Evolutionary conservation across 1,140 invertebrate species (phyloP), one percentile per base, ranked within the genome.

Genomic region (Carposina sasakii): DNA sequence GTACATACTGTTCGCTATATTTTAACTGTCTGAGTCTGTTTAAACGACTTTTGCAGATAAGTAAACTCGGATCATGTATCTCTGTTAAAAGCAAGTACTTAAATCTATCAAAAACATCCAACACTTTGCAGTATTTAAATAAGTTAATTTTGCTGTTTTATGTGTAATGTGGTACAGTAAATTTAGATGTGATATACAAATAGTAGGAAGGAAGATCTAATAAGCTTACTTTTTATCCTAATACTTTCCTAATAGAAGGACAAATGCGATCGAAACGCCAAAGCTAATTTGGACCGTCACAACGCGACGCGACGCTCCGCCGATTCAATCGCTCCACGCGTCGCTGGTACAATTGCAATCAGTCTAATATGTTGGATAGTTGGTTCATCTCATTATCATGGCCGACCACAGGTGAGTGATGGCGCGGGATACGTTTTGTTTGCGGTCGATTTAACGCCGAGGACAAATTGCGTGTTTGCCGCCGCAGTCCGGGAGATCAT

Each of bases 331-430:
- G 36, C 48, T 56, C 55, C 48, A 52, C 42, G n/a, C 48, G 36
- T 46, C 53, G 63, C 63, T n/a, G n/a, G 34, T 26, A 69, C 69
- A 75, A 77, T 79, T 73, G 78, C 76, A 81, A 81, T 78, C 76
- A 78, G 71, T 72, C 73, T 82, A 78, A 83, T 81, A 81, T 81
- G 76, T 77, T 81, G 79, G 76, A 73, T 67, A 71, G 75, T 71
- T 69, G 74, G 76, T 78, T 69, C 75, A 84, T 84, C 79, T 83
- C 79, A 84, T 84, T 84, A 84, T 71, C 76, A 78, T 78, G 75
- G 69, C 51, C 66, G 70, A 84, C 77, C 79, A 77, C 81, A 84
- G 76, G 70, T 78, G 79, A 83, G 75, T 78, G 77, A 84, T 78
- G 76, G 74, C 64, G 68, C 61, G 64, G 64, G 59, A 55, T 62